These are phyloP conservation scores for Callaeas wilsoni DNA, from an alignment of 2,113 vertebrate species.

Conservation along the genomic window DNA sequence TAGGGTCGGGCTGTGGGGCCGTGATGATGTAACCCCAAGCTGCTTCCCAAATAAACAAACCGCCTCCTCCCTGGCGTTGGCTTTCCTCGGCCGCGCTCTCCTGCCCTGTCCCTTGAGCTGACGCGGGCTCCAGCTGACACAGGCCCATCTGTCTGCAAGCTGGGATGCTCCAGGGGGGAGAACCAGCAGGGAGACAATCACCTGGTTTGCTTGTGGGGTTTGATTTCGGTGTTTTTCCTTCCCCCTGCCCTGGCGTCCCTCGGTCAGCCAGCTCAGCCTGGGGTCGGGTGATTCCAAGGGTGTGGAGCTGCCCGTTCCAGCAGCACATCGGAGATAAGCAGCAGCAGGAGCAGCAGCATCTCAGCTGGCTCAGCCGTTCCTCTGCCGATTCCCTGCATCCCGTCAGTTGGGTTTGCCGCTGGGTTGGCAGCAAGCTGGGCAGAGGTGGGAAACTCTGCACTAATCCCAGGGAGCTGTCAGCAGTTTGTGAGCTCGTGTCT, in stretches of 20 bases:
- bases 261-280: not conserved
- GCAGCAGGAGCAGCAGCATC: not conserved
- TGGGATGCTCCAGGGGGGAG: not conserved
- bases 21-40: not conserved
- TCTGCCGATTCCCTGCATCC: not conserved
- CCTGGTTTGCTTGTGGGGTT: not conserved
- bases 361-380: not conserved
- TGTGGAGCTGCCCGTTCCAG: not conserved
- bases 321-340: not conserved
- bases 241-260: fast-evolving
- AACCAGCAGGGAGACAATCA: not conserved
- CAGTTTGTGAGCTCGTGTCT: not conserved
- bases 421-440: not conserved
- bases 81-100: not conserved
- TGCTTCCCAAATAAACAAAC: not conserved
- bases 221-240: not conserved
- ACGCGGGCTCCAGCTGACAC: not conserved
- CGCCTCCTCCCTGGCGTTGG: not conserved
- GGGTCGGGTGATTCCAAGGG: not conserved
- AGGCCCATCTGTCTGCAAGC: not conserved
- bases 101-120: not conserved
- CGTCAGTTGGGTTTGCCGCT: not conserved
- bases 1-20: not conserved
- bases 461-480: not conserved
- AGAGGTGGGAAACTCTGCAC: not conserved